Evolutionary conservation across 2,888 invertebrate species (phyloP), one percentile per base, ranked within the genome.

Genomic region (Masnerella sp.): DNA sequence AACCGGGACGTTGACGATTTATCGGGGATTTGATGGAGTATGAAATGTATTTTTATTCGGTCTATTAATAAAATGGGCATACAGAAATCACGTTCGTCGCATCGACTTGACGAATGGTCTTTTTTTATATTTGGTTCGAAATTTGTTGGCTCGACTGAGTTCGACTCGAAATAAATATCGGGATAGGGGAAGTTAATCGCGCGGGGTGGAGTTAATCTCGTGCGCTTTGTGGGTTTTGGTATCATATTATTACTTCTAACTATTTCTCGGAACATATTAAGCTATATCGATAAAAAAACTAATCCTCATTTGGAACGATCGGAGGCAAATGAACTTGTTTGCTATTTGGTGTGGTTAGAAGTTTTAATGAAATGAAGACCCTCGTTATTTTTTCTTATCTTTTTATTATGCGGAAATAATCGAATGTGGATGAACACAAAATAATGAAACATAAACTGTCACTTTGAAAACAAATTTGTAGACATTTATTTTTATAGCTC

Each of bases 51-150:
- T 67, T 58, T 20, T 28, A 17, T 22, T 18, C 11, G 9, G 14
- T 51, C 68, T 68, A 59, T 40, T 59, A 47, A 59, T 68, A 68
- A 43, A 42, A 5, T 2, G 30, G 22, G 2, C 56, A 20, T 28
- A 14, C 49, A 14, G 40, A 40, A 67, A 65, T 56, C 65, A 47
- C 38, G 30, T 42, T 40, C 54, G 28, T 30, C 18, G 38, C 47
- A 65, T 56, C 40, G 28, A 20, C 43, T 40, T 68, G 51, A 68
- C 42, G 34, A 68, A 68, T 58, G 58, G 11, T n/a, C 36, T 43
- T 34, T 56, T 32, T 49, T 12, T 49, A 47, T 49, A 34, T 32
- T n/a, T 12, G 17, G 14, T 30, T 40, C 4, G 12, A 22, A 25
- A 30, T 5, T 28, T 40, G 20, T 49, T 20, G 40, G 61, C 42